Evolutionary conservation across 2,888 invertebrate species (phyloP), one percentile per base, ranked within the genome.

Genomic region (Polydrusus pterygomalis): DNA sequence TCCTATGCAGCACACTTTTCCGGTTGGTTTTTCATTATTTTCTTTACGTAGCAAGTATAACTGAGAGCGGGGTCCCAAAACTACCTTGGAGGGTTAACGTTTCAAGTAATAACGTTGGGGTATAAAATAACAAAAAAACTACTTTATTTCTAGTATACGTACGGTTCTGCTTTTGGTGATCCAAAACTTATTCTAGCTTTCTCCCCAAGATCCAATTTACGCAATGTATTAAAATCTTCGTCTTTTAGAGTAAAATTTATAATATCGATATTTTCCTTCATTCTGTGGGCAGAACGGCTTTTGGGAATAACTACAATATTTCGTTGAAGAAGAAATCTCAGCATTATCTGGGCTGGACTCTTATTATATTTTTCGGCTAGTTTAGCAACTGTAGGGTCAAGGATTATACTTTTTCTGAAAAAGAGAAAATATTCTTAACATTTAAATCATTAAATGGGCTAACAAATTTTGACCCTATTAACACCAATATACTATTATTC

Each of bases 101-200:
- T 34, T 34, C 8, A 34, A 34, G 8, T 7, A 34, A 9, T 34
- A 9, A 9, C 34, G 10, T 34, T 34, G 8, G 34, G 10, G 34
- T 34, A 1, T 25, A 25, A 1, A 25, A 5, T 5, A 25, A 25
- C 5, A 25, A 3, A 25, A 6, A 34, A 6, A 34, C 34, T 34
- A 34, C n/a, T 25, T 25, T 34, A 1, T 34, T 34, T 34, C 34
- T 10, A 34, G 7, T n/a, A 9, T 17, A 49, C 47, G 9, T 49
- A 49, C 47, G n/a, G n/a, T 49, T 49, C 47, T 49, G 7, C 17
- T 17, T 17, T 9, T 17, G 47, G 17, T 17, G 47, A 17, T 17
- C 51, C 51, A 51, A 20, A 51, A 51, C 51, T 43, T 51, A 11
- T 11, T 20, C 51, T 51, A 51, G 51, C 51, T 51, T 11, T 20